Evolutionary conservation across 1,140 invertebrate species (phyloP).

Genomic region (Solenopsis fugax): DNA sequence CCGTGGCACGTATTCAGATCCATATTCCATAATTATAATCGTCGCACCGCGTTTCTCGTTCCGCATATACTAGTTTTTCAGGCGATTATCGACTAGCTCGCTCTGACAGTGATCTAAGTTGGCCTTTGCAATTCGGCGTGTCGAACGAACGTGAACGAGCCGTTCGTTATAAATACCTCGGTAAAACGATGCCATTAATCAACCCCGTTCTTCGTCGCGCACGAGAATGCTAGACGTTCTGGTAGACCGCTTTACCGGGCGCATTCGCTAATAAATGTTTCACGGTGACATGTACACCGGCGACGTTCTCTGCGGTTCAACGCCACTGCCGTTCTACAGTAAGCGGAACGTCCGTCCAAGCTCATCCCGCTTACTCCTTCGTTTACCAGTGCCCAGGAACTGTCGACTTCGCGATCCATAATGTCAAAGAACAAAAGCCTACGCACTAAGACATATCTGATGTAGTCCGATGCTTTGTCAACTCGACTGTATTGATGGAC

Average conservation of each 20-base stretch:
- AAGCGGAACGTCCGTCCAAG: constrained; percentile 60
- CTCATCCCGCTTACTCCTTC: constrained; percentile 51
- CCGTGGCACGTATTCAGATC: not conserved
- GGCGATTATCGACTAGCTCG: constrained; percentile 37
- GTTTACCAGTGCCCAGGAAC: not conserved
- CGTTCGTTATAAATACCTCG: constrained; percentile 66
- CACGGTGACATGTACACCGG: constrained; percentile 71
- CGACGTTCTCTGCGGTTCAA: constrained; percentile 62
- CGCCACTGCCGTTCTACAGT: constrained; percentile 19
- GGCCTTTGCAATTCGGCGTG: constrained; percentile 32
- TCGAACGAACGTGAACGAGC: constrained; percentile 43
- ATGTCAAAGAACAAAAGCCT: constrained; percentile 11
- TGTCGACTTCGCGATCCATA: not conserved
- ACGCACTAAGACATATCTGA: not conserved
- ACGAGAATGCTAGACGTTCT: constrained; percentile 57
- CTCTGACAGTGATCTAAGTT: constrained; percentile 29
- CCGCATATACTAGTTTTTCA: constrained; percentile 27
- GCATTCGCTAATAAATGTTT: constrained; percentile 77
- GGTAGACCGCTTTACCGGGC: constrained; percentile 54
- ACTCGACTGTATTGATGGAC: constrained; percentile 8
- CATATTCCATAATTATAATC: constrained; percentile 29
- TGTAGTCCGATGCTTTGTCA: not conserved
- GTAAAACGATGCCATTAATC: constrained; percentile 74
- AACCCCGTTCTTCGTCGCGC: constrained; percentile 64
- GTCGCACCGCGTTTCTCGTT: not conserved